Conservation (phyloP, 2,113 vertebrate genomes). For the Leiothrix lutea region DNA sequence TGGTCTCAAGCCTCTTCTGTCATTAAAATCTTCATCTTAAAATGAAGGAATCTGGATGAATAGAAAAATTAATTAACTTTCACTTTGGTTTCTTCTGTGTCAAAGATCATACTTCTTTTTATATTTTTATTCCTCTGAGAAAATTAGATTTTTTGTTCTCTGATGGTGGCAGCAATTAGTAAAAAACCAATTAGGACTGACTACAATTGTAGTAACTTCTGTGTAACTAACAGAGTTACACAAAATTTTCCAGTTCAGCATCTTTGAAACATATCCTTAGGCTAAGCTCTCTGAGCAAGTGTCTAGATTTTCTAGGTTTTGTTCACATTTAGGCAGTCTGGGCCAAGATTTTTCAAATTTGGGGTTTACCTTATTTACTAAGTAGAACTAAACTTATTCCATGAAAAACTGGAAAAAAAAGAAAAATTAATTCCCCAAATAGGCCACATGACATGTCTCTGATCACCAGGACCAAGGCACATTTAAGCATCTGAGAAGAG, state of each 20-base stretch:
- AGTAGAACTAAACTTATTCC: neutral
- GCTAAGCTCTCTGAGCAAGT: neutral
- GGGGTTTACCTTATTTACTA: neutral
- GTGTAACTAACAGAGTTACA: neutral
- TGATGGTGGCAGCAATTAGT: neutral
- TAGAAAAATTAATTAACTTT: neutral
- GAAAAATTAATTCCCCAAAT: neutral
- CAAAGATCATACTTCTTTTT: neutral
- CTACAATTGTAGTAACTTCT: neutral
- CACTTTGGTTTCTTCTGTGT: neutral
- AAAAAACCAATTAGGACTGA: neutral
- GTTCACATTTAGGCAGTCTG: neutral
- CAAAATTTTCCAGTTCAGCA: neutral
- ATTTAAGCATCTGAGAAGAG: neutral
- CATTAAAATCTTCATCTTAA: neutral
- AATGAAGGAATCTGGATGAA: neutral
- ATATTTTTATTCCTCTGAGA: neutral
- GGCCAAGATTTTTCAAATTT: neutral
- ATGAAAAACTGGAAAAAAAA: neutral
- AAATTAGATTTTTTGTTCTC: neutral
- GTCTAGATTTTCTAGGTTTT: neutral
- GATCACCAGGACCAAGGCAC: neutral
- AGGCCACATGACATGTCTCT: fast-evolving
- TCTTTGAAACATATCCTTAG: neutral
- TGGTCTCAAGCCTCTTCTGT: neutral